phyloP scores from a whole-genome alignment of 2,113 vertebrate genomes.

The Naja naja region DNA sequence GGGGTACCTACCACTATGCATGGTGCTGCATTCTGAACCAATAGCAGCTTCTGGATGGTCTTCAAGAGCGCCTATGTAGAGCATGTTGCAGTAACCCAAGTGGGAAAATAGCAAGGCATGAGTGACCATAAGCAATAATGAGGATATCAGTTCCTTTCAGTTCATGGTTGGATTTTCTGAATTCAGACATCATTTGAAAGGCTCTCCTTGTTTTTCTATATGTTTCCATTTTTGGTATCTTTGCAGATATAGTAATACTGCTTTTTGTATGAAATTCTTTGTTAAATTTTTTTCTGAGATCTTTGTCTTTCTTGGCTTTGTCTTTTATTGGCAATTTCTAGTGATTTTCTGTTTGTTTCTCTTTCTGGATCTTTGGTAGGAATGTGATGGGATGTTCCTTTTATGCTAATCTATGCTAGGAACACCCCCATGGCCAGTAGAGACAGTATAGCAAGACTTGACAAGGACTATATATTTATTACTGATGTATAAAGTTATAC shows the following conservation, averaged over 20 bases:
- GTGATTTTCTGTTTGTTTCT: not conserved
- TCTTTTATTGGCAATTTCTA: not conserved
- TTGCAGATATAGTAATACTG: not conserved
- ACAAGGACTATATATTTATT: not conserved
- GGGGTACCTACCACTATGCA: no score
- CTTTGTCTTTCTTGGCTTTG: not conserved
- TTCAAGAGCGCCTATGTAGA: not conserved
- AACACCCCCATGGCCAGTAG: not conserved
- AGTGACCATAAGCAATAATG: not conserved
- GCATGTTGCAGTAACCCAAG: not conserved
- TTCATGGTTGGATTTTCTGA: not conserved
- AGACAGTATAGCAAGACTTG: not conserved
- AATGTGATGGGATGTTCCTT: not conserved
- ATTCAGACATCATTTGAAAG: not conserved
- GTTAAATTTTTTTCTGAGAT: not conserved
- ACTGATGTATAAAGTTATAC: not conserved
- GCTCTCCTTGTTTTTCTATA: not conserved
- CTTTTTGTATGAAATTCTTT: not conserved
- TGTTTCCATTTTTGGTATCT: not conserved
- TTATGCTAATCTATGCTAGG: not conserved
- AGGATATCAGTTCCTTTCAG: not conserved
- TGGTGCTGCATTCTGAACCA: no score
- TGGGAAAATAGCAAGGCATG: not conserved
- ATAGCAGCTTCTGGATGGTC: not conserved
- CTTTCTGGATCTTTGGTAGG: not conserved